Percentiles rank a stretch among this genome's conserved stretches.
Conservation (phyloP, 2,888 invertebrate genomes). For the Eudasyphora cyanicolor region DNA sequence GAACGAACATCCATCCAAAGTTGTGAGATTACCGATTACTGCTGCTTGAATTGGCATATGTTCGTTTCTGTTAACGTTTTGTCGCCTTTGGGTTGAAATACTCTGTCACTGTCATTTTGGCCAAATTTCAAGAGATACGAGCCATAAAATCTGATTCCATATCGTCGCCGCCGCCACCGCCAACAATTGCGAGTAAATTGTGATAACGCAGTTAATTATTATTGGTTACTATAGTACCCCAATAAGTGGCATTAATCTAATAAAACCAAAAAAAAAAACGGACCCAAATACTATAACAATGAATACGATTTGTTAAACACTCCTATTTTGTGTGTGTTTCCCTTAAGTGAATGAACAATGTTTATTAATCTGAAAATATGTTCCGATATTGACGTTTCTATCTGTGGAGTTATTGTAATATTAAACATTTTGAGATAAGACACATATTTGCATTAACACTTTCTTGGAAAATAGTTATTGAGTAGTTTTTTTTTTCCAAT, state of each 20-base stretch:
- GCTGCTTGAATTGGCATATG: slow-evolving; percentile 13
- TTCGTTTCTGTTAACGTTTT: not conserved
- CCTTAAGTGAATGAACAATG: not conserved
- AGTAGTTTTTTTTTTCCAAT: no score
- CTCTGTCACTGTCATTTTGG: slow-evolving; percentile 40
- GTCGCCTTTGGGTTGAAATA: not conserved
- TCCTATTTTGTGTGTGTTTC: not conserved
- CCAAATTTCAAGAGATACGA: slow-evolving; percentile 13
- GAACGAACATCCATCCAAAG: not conserved
- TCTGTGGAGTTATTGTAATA: no score
- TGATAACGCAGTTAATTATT: slow-evolving; percentile 48
- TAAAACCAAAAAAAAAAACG: not conserved
- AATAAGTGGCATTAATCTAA: slow-evolving; percentile 39
- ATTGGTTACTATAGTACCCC: slow-evolving; percentile 39
- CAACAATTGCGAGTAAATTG: not conserved
- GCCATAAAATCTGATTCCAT: slow-evolving; percentile 36
- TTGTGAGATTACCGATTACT: not conserved
- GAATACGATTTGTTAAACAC: not conserved
- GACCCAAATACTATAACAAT: not conserved
- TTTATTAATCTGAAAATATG: slow-evolving; percentile 12
- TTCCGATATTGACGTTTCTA: not conserved
- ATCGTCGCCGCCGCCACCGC: not conserved
- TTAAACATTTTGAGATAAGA: no score
- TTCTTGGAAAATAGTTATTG: no score
- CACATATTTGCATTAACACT: no score